Base-by-base conservation (phyloP, 2,797 vertebrate genomes). In the Hyperoplus immaculatus region DNA sequence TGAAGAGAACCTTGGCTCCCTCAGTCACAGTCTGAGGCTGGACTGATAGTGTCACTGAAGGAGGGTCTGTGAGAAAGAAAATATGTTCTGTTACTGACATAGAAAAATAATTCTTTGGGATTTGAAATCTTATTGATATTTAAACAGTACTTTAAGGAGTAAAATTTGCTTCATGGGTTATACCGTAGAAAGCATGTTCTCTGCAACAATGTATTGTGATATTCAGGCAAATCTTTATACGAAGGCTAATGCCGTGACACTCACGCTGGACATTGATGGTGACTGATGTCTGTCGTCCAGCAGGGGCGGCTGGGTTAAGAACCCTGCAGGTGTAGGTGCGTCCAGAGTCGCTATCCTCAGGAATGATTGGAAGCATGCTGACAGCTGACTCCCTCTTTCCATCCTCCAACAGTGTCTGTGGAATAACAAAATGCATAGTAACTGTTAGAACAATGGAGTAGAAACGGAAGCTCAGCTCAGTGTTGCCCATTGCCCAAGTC, bases 241-340 rank as follows among this genome's bases (percentile, higher is more conserved):
- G 49, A 39, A 43, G 51, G 53, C 49, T 67, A 58, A 69, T 50
- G 46, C 43, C 1, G 10, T 58, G 21, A 64, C 21, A 96, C 97
- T 96, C 86, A 98, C 97, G 97, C 78, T 98, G 97, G 82, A 98
- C 96, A 38, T 93, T 97, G 82, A 98, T 94, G 8, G 96, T 97
- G 89, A 97, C 71, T 0, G 96, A 95, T 16, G 95, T 97, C 91
- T 97, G 96, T 74, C 95, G 95, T 39, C 97, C 97, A 0, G 94
- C 94, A 0, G 97, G 97, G 45, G 96, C 93, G 2, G 97, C 97
- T 3, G 90, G 94, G 88, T 97, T 98, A 57, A 96, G 90, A 67
- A 97, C 97, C 75, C 95, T 94, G 88, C 97, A 98, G 73, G 96
- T 96, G 88, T 96, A 97, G 60, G 95, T 96, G 78, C 96, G 95